Evolutionary conservation across 1,140 invertebrate genomes (phyloP).

Genomic region (Charaxes varanes): DNA sequence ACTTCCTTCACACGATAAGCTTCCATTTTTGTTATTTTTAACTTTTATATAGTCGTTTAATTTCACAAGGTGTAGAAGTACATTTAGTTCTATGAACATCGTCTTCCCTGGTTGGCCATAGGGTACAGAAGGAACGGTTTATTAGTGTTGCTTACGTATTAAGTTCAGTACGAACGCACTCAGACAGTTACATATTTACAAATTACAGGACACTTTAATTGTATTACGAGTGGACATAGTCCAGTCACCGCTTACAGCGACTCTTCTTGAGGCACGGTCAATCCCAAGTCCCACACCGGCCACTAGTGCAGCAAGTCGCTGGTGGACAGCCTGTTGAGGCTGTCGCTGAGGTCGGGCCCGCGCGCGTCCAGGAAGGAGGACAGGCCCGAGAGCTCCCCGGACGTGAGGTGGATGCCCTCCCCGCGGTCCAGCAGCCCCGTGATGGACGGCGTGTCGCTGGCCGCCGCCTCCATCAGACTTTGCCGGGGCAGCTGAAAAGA

Average conservation of each 20-base stretch:
- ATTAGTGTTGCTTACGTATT: too few species aligned
- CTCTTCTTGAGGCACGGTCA: too few species aligned
- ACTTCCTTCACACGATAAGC: too few species aligned
- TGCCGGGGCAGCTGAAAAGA: slow-evolving; percentile 11
- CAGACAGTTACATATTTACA: too few species aligned
- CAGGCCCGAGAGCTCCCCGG: slow-evolving; percentile 24
- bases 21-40: too few species aligned
- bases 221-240: too few species aligned
- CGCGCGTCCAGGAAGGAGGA: slow-evolving; percentile 29
- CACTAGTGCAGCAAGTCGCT: slow-evolving; percentile 24
- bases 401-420: slow-evolving; percentile 24
- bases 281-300: background rate
- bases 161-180: too few species aligned
- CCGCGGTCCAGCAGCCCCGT: slow-evolving; percentile 28
- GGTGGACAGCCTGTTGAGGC: slow-evolving; percentile 36
- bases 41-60: background rate
- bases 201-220: too few species aligned
- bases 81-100: background rate
- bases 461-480: slow-evolving; percentile 27
- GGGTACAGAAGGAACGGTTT: too few species aligned
- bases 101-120: background rate
- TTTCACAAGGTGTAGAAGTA: background rate
- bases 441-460: slow-evolving; percentile 27
- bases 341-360: slow-evolving; percentile 35
- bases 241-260: too few species aligned